phyloP scores from a whole-genome alignment of 2,113 vertebrate genomes.

The Scomber colias region DNA sequence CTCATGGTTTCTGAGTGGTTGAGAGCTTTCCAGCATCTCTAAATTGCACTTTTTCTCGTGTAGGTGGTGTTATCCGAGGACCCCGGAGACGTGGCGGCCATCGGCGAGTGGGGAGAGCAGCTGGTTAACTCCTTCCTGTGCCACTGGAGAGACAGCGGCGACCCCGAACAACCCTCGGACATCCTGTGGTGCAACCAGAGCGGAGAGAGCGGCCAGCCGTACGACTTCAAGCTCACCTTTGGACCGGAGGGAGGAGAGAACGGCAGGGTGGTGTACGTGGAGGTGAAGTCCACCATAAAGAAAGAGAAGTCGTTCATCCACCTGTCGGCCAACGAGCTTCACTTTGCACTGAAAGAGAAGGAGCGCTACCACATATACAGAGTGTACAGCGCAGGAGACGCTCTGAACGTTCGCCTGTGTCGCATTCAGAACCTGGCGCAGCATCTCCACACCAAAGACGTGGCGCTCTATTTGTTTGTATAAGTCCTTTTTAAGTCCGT shows the following conservation, averaged over 20 bases:
- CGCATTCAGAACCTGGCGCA: slow-evolving; percentile 86
- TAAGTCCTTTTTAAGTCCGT: slow-evolving; percentile 26
- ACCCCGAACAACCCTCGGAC: slow-evolving; percentile 57
- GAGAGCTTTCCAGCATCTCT: not conserved
- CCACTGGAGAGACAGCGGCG: slow-evolving; percentile 76
- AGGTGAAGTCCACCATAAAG: slow-evolving; percentile 85
- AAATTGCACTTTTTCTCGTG: not conserved
- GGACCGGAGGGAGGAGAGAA: not conserved
- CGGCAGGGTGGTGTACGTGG: slow-evolving; percentile 75
- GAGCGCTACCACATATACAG: slow-evolving; percentile 83
- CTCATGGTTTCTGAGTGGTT: not conserved
- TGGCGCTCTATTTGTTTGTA: slow-evolving; percentile 83
- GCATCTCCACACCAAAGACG: slow-evolving; percentile 84
- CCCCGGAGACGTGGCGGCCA: slow-evolving; percentile 49
- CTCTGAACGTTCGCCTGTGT: slow-evolving; percentile 78
- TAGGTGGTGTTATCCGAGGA: slow-evolving; percentile 76
- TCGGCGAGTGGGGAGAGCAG: slow-evolving; percentile 85
- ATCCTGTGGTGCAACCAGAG: slow-evolving; percentile 82
- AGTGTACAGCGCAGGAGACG: slow-evolving; percentile 83
- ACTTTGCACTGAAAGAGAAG: slow-evolving; percentile 83
- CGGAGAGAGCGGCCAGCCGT: slow-evolving; percentile 84
- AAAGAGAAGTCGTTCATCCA: slow-evolving; percentile 81
- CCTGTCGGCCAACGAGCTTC: slow-evolving; percentile 85
- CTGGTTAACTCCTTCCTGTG: slow-evolving; percentile 85
- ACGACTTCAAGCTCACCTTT: slow-evolving; percentile 83